Evolutionary conservation across 2,888 invertebrate species (phyloP).

Genomic region (Synanthedon andrenaeformis): DNA sequence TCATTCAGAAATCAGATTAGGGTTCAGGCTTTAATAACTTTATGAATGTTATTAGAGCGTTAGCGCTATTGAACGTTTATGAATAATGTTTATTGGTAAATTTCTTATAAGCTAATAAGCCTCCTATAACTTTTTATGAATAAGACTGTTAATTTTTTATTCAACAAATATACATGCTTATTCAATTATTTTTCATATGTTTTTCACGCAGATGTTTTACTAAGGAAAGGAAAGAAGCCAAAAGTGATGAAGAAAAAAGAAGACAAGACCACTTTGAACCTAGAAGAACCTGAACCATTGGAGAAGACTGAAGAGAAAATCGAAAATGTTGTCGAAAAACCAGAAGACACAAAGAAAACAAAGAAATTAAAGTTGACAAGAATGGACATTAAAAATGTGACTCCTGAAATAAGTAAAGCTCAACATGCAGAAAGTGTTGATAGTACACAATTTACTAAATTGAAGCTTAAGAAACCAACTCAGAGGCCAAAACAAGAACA

Average conservation of each 20-base stretch:
- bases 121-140: too few species aligned
- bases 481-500: slow-evolving; percentile 58
- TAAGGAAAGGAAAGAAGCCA: slow-evolving; percentile 7
- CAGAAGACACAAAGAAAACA: slow-evolving; percentile 9
- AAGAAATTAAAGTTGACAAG: slow-evolving; percentile 41
- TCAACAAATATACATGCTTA: background rate
- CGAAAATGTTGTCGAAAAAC: background rate
- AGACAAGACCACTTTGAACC: background rate
- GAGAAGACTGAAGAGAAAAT: background rate
- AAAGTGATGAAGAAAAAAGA: slow-evolving; percentile 7
- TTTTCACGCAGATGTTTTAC: slow-evolving; percentile 6
- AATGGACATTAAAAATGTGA: slow-evolving; percentile 72
- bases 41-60: too few species aligned
- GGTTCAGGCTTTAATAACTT: too few species aligned
- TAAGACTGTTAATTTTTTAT: too few species aligned
- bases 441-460: slow-evolving; percentile 72
- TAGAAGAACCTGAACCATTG: background rate
- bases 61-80: too few species aligned
- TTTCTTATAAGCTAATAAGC: too few species aligned
- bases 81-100: too few species aligned
- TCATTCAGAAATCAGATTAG: too few species aligned
- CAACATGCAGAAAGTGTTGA: slow-evolving; percentile 71
- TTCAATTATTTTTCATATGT: background rate
- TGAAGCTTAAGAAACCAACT: slow-evolving; percentile 75
- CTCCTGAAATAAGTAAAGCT: slow-evolving; percentile 70